Base-by-base conservation (phyloP, 2,797 vertebrate genomes). In the Sparus aurata region DNA sequence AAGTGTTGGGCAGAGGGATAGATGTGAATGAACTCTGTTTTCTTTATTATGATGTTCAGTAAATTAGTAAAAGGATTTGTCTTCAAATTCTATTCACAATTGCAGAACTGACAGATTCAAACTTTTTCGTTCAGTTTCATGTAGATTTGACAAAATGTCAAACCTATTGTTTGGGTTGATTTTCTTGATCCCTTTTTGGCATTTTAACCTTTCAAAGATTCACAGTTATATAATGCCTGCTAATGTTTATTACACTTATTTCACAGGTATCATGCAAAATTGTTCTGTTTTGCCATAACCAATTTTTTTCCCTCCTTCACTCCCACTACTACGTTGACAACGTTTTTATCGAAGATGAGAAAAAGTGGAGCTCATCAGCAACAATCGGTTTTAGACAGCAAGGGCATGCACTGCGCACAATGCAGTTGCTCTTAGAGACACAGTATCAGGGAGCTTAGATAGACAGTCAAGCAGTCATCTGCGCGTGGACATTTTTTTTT, bases 321-420 rank as follows among this genome's bases (percentile, higher is more conserved):
- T 93, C 93, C 92, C 79, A 91, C 93, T 91, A 89, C 95, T 90
- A 93, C 94, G 92, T 96, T 94, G 95, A 96, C 90, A 84, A 86
- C 94, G 88, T 91, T 92, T 92, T 89, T 87, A 92, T 85, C 83
- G 93, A 95, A 94, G 94, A 94, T 91, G 81, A 93, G 85, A 92
- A 92, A 92, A 91, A 92, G 85, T 92, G 91, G 92, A 92, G 73
- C 80, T 86, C 92, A 69, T 81, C 84, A 76, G 79, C 92, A 88
- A 86, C 87, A 95, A 75, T 87, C 93, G 88, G 77, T 87, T 52
- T 87, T 95, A 96, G 95, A 91, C 84, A 97, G 97, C 85, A 90
- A 97, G 97, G 97, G 96, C 78, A 77, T 75, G 94, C 94, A 93
- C 97, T 97, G 97, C 96, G 97, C 96, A 97, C 97, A 98, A 98